Percentiles rank a stretch among this genome's conserved stretches.
phyloP scores from a whole-genome alignment of 2,797 vertebrate genomes.

The Limosa lapponica region DNA sequence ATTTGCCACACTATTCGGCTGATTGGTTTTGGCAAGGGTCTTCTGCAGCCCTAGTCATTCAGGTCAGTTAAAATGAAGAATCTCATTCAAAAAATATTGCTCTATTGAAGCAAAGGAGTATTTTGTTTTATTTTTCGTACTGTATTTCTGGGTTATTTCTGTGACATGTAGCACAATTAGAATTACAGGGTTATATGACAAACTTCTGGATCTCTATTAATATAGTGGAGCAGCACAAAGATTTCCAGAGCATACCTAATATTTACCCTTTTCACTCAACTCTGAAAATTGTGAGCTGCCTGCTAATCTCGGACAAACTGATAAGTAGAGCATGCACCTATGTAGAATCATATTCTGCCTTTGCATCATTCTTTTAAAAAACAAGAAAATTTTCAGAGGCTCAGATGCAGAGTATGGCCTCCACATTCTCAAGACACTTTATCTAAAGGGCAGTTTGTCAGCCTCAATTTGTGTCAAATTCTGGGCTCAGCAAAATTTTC shows the following conservation, averaged over 20 bases:
- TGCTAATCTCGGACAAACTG: not conserved
- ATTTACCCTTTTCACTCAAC: not conserved
- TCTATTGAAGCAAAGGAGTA: not conserved
- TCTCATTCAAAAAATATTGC: not conserved
- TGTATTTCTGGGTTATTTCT: not conserved
- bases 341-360: not conserved
- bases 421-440: not conserved
- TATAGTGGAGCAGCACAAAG: not conserved
- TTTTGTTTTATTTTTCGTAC: not conserved
- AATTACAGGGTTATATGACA: not conserved
- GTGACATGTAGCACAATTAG: not conserved
- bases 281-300: not conserved
- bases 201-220: not conserved
- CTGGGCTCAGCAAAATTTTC: not conserved
- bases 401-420: not conserved
- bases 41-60: not conserved
- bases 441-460: not conserved
- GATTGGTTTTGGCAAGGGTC: conserved; percentile 14
- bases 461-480: not conserved
- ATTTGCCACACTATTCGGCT: conserved; percentile 2
- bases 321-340: not conserved
- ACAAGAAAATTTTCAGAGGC: too few species aligned
- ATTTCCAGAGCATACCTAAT: not conserved
- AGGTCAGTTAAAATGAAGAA: not conserved
- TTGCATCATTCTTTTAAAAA: not conserved